A percentile compares a stretch with the other conserved stretches of the same genome.
These are phyloP conservation scores for Caenorhabditis imperialis DNA, from an alignment of 2,888 invertebrate genomes.

Conservation along the genomic window DNA sequence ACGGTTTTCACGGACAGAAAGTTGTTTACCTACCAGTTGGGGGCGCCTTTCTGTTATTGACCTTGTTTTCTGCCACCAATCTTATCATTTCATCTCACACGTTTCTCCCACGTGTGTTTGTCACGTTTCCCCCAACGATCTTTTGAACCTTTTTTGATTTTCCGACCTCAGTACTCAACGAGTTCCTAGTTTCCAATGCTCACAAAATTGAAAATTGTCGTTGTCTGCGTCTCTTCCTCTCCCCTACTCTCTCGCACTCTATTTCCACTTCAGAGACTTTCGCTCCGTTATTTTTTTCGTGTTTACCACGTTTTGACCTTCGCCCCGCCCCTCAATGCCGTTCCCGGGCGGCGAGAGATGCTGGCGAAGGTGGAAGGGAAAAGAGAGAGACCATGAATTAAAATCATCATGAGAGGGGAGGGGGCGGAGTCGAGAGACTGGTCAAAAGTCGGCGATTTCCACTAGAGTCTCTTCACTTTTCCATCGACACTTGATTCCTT, in stretches of 20 bases:
- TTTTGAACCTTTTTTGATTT: constrained; percentile 1
- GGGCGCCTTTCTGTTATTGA: too few relatives aligned
- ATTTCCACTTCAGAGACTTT: too few relatives aligned
- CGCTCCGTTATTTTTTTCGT: constrained; percentile 27
- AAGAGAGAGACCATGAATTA: not conserved
- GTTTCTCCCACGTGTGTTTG: too few relatives aligned
- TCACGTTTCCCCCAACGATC: too few relatives aligned
- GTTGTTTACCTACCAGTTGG: too few relatives aligned
- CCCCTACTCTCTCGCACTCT: constrained; percentile 3
- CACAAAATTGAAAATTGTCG: not conserved
- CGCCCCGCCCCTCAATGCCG: not conserved
- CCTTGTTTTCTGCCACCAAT: too few relatives aligned
- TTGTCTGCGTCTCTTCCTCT: constrained; percentile 14
- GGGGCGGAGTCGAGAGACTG: constrained; percentile 17
- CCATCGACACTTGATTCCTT: not conserved
- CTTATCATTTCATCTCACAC: too few relatives aligned
- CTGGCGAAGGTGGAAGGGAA: not conserved
- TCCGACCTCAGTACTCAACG: too few relatives aligned
- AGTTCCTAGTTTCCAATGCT: too few relatives aligned
- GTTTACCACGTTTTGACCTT: constrained; percentile 20
- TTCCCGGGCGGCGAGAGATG: too few relatives aligned
- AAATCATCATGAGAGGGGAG: constrained; percentile 7
- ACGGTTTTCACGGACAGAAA: too few relatives aligned
- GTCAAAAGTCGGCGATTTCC: constrained; percentile 23
- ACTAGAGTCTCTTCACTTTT: not conserved